Conservation (phyloP, 2,797 vertebrate genomes). For the Xerus rutilus region DNA sequence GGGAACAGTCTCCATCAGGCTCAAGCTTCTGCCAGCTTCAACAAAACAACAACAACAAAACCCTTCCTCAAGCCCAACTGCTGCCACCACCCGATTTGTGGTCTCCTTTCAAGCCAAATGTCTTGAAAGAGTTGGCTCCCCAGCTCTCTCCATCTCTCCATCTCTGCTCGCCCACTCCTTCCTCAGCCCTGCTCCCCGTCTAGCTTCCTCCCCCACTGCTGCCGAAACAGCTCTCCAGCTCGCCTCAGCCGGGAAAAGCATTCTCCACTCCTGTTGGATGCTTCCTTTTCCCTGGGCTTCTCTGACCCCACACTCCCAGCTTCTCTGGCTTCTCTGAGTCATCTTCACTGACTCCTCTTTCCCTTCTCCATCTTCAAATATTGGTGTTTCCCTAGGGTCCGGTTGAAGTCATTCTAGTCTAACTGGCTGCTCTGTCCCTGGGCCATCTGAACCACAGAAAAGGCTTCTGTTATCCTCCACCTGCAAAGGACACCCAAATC, state of each 20-base stretch:
- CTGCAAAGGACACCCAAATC: neutral
- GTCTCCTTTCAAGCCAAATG: neutral
- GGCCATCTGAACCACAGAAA: neutral
- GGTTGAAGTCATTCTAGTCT: neutral
- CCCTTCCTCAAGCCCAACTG: neutral
- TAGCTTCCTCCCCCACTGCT: conserved; percentile 7
- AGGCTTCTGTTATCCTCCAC: neutral
- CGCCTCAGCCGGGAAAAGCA: neutral
- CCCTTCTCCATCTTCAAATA: neutral
- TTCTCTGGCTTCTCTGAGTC: neutral
- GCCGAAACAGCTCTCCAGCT: neutral
- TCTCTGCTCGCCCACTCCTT: conserved; percentile 8
- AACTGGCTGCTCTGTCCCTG: neutral
- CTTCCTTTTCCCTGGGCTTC: conserved; percentile 9
- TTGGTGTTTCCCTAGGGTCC: neutral
- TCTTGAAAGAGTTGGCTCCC: neutral
- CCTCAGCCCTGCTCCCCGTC: conserved; percentile 5
- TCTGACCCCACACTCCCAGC: neutral
- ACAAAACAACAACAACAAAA: neutral
- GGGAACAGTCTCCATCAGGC: neutral
- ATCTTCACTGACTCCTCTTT: conserved; percentile 62
- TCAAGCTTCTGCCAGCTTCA: neutral
- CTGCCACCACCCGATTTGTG: neutral
- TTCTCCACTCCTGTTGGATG: neutral
- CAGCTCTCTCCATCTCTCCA: neutral